Evolutionary conservation across 2,888 invertebrate genomes (phyloP), one percentile per base, ranked within the genome.

Genomic region (Magallana nippona): DNA sequence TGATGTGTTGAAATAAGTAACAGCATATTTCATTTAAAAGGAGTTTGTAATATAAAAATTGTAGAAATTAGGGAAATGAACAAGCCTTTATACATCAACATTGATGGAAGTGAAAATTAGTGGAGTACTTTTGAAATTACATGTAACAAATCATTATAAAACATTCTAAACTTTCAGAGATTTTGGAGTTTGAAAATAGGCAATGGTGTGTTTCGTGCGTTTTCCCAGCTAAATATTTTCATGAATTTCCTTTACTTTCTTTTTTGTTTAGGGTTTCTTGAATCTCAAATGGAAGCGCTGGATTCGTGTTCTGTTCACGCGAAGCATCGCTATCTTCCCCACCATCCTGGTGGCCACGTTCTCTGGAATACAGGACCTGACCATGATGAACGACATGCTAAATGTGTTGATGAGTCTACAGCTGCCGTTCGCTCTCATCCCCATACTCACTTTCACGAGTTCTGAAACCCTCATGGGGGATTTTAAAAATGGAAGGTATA

Each of bases 401-500:
- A 98, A 98, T 94, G 97, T 97, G 0, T 95, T 98, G 15, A 97
- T 97, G 97, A 96, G 97, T 88, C 94, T 98, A 44, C 97, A 97
- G 93, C 94, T 98, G 87, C 98, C 98, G 0, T 98, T 98, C 93
- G 98, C 98, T 1, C 96, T 97, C 2, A 95, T 98, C 86, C 98
- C 98, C 10, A 96, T 97, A 1, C 96, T 98, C 84, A 97, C 97
- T 0, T 97, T 98, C 92, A 97, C 98, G 0, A 97, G 97, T 83
- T 96, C 96, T 89, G 94, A 94, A 2, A 95, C 95, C 78, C 96
- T 98, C 78, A 98, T 98, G 98, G 97, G 97, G 58, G 96, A 97
- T 90, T 98, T 98, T 94, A 96, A 95, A 57, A 97, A 97, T 87
- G 92, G 93, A 83, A 86, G 86, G 93, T 93, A 85, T 91, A 91